Percentiles rank a stretch among this genome's conserved stretches.
Conservation (phyloP, 2,888 invertebrate species). For the Andrena camellia region DNA sequence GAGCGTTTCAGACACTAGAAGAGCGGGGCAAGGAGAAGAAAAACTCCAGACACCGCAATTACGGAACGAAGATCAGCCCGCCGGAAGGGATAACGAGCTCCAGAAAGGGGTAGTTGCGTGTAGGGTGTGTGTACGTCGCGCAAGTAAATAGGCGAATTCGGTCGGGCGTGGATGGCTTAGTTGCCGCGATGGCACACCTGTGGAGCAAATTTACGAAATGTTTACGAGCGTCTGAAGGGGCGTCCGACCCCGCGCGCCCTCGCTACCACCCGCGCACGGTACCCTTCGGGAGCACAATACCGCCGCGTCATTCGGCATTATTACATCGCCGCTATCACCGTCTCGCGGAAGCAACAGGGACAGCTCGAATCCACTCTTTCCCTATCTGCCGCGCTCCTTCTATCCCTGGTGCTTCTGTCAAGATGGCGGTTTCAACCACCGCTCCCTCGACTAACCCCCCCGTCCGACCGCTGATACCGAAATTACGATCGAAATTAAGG, state of each 20-base stretch:
- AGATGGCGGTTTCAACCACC: not conserved
- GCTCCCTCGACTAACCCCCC: not conserved
- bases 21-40: constrained; percentile 25
- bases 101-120: constrained; percentile 54
- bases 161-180: constrained; percentile 81
- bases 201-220: constrained; percentile 85
- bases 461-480: not conserved
- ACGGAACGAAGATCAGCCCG: constrained; percentile 50
- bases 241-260: constrained; percentile 69
- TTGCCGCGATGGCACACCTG: constrained; percentile 84
- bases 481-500: constrained; percentile 9
- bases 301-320: constrained; percentile 82
- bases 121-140: constrained; percentile 63
- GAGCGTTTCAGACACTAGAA: not conserved
- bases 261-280: constrained; percentile 67
- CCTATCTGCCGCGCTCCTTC: constrained; percentile 37
- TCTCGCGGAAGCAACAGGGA: constrained; percentile 71
- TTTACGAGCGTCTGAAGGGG: constrained; percentile 83
- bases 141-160: constrained; percentile 82
- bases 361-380: constrained; percentile 48
- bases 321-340: constrained; percentile 81
- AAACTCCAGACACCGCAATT: constrained; percentile 58
- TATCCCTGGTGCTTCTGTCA: constrained; percentile 14
- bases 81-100: constrained; percentile 47
- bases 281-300: constrained; percentile 76